These are phyloP conservation scores for Epinotia bilunana DNA, from an alignment of 2,888 invertebrate genomes.

Conservation along the genomic window DNA sequence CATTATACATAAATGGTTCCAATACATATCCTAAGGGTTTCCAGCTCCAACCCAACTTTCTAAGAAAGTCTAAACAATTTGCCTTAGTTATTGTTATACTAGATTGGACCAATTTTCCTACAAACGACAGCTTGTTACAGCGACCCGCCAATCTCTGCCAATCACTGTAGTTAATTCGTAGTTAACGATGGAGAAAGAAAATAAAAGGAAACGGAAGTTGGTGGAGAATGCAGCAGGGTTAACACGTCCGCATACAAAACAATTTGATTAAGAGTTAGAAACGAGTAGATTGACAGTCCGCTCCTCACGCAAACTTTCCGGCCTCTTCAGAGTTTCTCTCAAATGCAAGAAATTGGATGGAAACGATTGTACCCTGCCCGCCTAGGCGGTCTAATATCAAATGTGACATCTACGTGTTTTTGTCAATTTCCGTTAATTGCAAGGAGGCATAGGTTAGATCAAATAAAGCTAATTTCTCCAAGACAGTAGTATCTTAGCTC, in stretches of 20 bases:
- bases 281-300: neutral
- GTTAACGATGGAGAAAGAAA: slow-evolving; percentile 15
- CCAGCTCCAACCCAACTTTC: slow-evolving; percentile 40
- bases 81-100: slow-evolving; percentile 25
- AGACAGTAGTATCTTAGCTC: too few species aligned
- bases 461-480: too few species aligned
- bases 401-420: too few species aligned
- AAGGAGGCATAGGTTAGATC: too few species aligned
- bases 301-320: neutral
- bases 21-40: slow-evolving; percentile 23
- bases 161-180: slow-evolving; percentile 29
- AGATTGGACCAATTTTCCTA: slow-evolving; percentile 38
- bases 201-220: slow-evolving; percentile 30
- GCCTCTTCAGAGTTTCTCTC: neutral
- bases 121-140: slow-evolving; percentile 40
- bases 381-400: too few species aligned
- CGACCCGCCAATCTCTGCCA: slow-evolving; percentile 33
- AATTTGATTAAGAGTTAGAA: neutral
- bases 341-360: neutral
- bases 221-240: slow-evolving; percentile 1
- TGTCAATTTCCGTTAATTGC: too few species aligned
- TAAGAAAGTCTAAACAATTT: slow-evolving; percentile 41
- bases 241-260: neutral
- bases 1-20: neutral
- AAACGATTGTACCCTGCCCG: neutral